Percentiles rank a stretch among this genome's conserved stretches.
phyloP scores from a whole-genome alignment of 2,888 invertebrate species.

The Margaritifera margaritifera region DNA sequence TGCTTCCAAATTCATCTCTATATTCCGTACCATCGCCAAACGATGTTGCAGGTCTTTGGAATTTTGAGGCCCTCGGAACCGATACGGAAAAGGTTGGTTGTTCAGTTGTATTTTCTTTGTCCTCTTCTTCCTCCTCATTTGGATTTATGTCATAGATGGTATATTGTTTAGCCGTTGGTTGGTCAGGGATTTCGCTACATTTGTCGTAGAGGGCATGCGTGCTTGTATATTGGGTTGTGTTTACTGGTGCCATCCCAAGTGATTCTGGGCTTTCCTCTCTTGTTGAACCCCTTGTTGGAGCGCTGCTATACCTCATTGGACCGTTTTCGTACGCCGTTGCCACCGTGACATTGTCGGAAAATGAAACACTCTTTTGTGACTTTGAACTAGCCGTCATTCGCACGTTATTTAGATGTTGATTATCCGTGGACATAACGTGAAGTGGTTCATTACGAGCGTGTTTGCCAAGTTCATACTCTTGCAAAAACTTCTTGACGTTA shows the following conservation, averaged over 20 bases:
- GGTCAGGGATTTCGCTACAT: slow-evolving; percentile 31
- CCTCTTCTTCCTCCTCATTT: slow-evolving; percentile 1
- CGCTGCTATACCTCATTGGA: slow-evolving; percentile 43
- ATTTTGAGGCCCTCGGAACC: slow-evolving; percentile 18
- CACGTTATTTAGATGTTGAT: slow-evolving; percentile 58
- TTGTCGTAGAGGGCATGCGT: slow-evolving; percentile 52
- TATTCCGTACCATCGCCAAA: slow-evolving; percentile 46
- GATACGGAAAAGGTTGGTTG: slow-evolving; percentile 2
- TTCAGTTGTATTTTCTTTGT: slow-evolving; percentile 3
- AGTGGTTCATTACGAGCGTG: slow-evolving; percentile 62
- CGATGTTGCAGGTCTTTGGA: slow-evolving; percentile 32
- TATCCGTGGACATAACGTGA: slow-evolving; percentile 63
- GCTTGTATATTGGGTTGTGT: slow-evolving; percentile 55
- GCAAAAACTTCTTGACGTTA: slow-evolving; percentile 68
- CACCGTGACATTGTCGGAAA: slow-evolving; percentile 57
- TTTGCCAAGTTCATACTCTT: slow-evolving; percentile 60
- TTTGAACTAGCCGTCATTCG: slow-evolving; percentile 35
- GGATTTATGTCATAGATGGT: slow-evolving; percentile 7
- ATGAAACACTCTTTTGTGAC: slow-evolving; percentile 55
- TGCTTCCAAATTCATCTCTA: slow-evolving; percentile 53
- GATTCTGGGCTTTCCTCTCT: slow-evolving; percentile 7
- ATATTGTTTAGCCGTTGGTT: slow-evolving; percentile 4
- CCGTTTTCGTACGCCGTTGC: slow-evolving; percentile 54
- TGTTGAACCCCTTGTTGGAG: slow-evolving; percentile 39
- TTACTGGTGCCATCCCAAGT: slow-evolving; percentile 16